Percentiles rank a stretch among this genome's conserved stretches.
phyloP scores from a whole-genome alignment of 2,888 invertebrate species.

The Euzophera pinguis region DNA sequence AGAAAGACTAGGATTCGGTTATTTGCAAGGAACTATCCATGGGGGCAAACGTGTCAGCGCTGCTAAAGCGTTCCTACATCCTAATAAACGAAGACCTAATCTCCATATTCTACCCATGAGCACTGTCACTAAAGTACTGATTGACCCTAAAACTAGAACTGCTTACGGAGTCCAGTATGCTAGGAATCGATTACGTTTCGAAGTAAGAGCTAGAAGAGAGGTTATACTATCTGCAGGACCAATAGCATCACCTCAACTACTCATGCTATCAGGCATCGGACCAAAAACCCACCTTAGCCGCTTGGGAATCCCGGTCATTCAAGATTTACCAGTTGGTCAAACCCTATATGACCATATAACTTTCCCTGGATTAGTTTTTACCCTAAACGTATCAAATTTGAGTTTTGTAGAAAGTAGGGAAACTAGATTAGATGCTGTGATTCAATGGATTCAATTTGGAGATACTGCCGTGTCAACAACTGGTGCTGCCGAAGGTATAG shows the following conservation, averaged over 20 bases:
- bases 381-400: slow-evolving; percentile 55
- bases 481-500: slow-evolving; percentile 82
- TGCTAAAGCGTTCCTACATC: slow-evolving; percentile 80
- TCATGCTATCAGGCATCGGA: slow-evolving; percentile 88
- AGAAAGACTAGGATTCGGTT: slow-evolving; percentile 77
- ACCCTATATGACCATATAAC: slow-evolving; percentile 83
- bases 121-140: slow-evolving; percentile 76
- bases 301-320: slow-evolving; percentile 75
- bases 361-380: slow-evolving; percentile 84
- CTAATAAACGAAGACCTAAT: slow-evolving; percentile 73
- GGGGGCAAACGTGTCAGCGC: slow-evolving; percentile 80
- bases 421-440: slow-evolving; percentile 30
- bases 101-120: slow-evolving; percentile 78
- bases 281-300: slow-evolving; percentile 78
- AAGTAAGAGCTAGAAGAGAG: slow-evolving; percentile 80
- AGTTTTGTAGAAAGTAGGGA: slow-evolving; percentile 43
- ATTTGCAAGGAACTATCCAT: slow-evolving; percentile 80
- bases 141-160: slow-evolving; percentile 61
- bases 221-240: slow-evolving; percentile 88
- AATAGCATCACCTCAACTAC: slow-evolving; percentile 88
- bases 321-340: slow-evolving; percentile 81
- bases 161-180: slow-evolving; percentile 80
- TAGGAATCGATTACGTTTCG: slow-evolving; percentile 53
- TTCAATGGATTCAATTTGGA: slow-evolving; percentile 48
- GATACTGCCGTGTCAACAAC: slow-evolving; percentile 71